Evolutionary conservation across 2,113 vertebrate species (phyloP).

Genomic region (Epinephelus fuscoguttatus): DNA sequence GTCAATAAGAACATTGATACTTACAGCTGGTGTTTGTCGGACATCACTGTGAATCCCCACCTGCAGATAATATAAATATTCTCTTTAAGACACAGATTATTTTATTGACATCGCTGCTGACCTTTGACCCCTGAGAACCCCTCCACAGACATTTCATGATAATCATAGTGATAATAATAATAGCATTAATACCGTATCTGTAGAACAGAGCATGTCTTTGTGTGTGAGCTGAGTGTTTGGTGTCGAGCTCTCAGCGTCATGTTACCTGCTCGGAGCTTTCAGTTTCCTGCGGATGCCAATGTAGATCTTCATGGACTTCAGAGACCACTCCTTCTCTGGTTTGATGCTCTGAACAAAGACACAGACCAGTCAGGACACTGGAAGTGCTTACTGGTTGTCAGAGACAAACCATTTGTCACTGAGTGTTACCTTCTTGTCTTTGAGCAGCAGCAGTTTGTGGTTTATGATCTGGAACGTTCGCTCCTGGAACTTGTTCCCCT

Average conservation of each 20-base stretch:
- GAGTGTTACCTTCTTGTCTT: conserved; percentile 92
- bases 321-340: conserved; percentile 93
- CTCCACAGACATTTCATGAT: no score
- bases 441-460: conserved; percentile 91
- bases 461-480: conserved; percentile 92
- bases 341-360: conserved; percentile 87
- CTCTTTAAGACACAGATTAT: neutral
- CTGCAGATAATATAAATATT: conserved; percentile 68
- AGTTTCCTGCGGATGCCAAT: conserved; percentile 94
- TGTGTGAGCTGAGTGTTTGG: no score
- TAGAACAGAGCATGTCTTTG: no score
- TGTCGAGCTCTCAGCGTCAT: no score
- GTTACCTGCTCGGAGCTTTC: conserved; percentile 93
- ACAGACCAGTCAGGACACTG: neutral
- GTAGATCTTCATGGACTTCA: conserved; percentile 94
- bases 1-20: conserved; percentile 65
- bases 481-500: conserved; percentile 94
- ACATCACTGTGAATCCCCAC: conserved; percentile 93
- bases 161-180: no score
- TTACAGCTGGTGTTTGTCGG: conserved; percentile 97
- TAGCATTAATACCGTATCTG: no score
- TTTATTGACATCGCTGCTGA: neutral
- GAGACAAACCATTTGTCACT: neutral
- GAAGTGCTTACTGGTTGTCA: neutral
- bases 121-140: no score